Base-by-base conservation (phyloP, 1,140 invertebrate genomes). In the Hycleus cichorii region DNA sequence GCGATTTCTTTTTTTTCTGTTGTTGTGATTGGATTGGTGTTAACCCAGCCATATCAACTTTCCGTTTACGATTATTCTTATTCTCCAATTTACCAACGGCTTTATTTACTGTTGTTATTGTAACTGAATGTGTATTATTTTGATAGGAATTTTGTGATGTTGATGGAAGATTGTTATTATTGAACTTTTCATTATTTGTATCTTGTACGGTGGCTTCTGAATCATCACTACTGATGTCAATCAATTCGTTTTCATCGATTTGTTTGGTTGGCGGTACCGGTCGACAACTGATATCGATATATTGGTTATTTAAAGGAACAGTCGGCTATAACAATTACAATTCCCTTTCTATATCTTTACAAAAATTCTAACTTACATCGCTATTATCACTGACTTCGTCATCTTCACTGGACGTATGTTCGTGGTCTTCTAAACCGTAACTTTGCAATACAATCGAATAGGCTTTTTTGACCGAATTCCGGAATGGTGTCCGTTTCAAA, bases 401-500 rank as follows among this genome's bases (percentile, higher is more conserved):
- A 2, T 78, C 75, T 43, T 77, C 67, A 18, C 62, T 62, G 10
- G 50, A 59, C 9, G 38, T 58, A 44, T 12, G 12, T 7, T 64
- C 62, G 32, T 59, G 55, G 4, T 68, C 64, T n/a, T 69, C 64
- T 9, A 68, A 38, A 10, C 63, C 76, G 70, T 71, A 74, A 64
- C 49, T 78, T 72, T 51, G 74, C 73, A 58, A 74, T 67, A 72
- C 76, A 69, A 65, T 76, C 1, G 64, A 75, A 55, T 80, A 83
- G 54, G 81, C 81, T 70, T 75, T 71, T 27, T 63, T 72, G 7
- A 83, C 79, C 58, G 75, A 67, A 4, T 65, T 64, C 51, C 77
- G 70, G 63, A 85, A 84, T 6, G 80, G 73, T 47, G 67, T 73
- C 25, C 76, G 69, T 62, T 84, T 83, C 53, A 77, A 78, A 63